Conservation (phyloP, 1,140 invertebrate species). For the Eumeta japonica region DNA sequence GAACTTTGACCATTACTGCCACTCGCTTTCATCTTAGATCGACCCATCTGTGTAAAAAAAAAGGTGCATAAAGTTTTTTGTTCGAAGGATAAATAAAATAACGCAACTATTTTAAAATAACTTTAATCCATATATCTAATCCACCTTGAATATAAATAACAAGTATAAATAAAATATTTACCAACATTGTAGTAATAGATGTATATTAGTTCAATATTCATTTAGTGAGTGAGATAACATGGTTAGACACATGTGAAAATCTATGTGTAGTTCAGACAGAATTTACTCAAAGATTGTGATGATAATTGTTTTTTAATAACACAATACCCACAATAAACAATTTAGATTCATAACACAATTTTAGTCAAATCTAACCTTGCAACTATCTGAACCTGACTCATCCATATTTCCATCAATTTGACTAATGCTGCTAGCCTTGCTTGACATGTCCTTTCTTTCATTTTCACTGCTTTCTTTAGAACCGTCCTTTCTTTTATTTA, state of each 20-base stretch:
- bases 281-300: conserved; percentile 1
- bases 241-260: too few relatives aligned
- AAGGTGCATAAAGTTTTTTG: too few relatives aligned
- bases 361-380: conserved; percentile 32
- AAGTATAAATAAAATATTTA: too few relatives aligned
- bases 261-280: conserved; percentile 1
- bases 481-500: conserved; percentile 7
- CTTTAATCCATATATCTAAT: too few relatives aligned
- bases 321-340: too few relatives aligned
- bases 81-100: too few relatives aligned
- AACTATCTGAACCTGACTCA: conserved; percentile 18
- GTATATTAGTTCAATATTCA: too few relatives aligned
- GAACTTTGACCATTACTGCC: conserved; percentile 37
- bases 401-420: conserved; percentile 7
- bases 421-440: conserved; percentile 5
- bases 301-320: conserved; percentile 9
- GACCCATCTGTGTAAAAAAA: conserved; percentile 49
- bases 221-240: too few relatives aligned
- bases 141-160: too few relatives aligned
- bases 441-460: conserved; percentile 3
- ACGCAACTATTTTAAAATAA: too few relatives aligned
- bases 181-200: too few relatives aligned
- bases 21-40: conserved; percentile 31
- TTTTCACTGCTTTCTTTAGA: conserved; percentile 1
- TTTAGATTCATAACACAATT: too few relatives aligned